A percentile compares a stretch with the other conserved stretches of the same genome.
phyloP scores from a whole-genome alignment of 2,888 invertebrate species.

The Eupithecia tripunctaria region DNA sequence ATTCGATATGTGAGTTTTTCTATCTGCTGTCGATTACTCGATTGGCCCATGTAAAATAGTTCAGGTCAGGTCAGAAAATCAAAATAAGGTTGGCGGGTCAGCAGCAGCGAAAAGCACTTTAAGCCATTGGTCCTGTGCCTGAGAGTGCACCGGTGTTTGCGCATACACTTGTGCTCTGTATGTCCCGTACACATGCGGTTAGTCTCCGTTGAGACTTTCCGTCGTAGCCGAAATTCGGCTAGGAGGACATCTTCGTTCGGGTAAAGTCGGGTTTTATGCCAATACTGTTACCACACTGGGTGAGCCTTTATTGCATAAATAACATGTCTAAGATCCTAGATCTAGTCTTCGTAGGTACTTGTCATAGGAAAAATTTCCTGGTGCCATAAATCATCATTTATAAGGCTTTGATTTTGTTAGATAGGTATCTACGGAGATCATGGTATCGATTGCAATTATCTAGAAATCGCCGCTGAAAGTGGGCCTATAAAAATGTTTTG shows the following conservation, averaged over 20 bases:
- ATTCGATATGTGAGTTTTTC: neutral
- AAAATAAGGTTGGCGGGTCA: too few species aligned
- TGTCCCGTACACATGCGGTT: too few species aligned
- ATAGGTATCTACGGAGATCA: neutral
- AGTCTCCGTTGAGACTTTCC: too few species aligned
- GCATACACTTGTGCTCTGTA: too few species aligned
- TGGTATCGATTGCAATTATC: slow-evolving; percentile 27
- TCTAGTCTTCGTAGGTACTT: neutral
- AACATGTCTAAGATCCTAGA: neutral
- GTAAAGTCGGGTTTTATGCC: neutral
- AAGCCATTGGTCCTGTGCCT: neutral
- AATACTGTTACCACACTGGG: neutral
- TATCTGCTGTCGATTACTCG: neutral
- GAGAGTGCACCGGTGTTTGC: too few species aligned
- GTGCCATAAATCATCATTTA: neutral
- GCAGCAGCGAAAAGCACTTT: too few species aligned
- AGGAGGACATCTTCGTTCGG: neutral
- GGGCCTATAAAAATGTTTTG: slow-evolving; percentile 33
- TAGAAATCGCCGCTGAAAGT: slow-evolving; percentile 31
- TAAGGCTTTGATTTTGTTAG: slow-evolving; percentile 6
- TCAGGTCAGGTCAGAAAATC: neutral
- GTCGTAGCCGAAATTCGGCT: neutral
- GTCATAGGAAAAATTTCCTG: neutral
- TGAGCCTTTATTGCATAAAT: neutral
- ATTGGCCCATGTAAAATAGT: neutral